These are phyloP conservation scores for Silurus aristotelis DNA, from an alignment of 2,797 vertebrate genomes.

Conservation along the genomic window DNA sequence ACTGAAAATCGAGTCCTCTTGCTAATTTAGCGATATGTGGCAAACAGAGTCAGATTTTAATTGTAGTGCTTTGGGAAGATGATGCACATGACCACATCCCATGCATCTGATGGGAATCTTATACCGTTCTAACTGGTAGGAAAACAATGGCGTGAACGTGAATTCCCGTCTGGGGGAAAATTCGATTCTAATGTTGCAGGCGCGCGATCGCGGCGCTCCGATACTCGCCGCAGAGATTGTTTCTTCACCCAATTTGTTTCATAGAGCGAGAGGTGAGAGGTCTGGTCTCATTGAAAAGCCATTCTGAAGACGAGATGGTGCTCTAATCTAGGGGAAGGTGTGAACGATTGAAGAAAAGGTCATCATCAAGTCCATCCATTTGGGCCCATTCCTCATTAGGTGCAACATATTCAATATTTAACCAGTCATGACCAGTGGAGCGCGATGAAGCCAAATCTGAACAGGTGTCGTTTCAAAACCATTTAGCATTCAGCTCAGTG, in stretches of 20 bases:
- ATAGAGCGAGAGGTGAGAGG: not conserved
- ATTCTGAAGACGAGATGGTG: not conserved
- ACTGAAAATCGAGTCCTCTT: not conserved
- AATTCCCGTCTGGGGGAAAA: not conserved
- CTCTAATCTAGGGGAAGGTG: conserved; percentile 16
- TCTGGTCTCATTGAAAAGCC: conserved; percentile 23
- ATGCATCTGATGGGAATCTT: not conserved
- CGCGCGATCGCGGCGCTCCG: not conserved
- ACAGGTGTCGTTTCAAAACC: conserved; percentile 54
- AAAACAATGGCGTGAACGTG: not conserved
- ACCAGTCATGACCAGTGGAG: conserved; percentile 45
- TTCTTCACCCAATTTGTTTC: conserved; percentile 16
- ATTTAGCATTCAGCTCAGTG: conserved; percentile 43
- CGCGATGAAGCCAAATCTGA: conserved; percentile 47
- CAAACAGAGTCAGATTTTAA: conserved; percentile 21
- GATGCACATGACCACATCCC: not conserved
- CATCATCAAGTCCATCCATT: conserved; percentile 20
- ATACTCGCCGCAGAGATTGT: conserved; percentile 17
- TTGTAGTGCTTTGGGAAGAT: not conserved
- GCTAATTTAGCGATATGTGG: conserved; percentile 15
- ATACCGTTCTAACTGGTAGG: not conserved
- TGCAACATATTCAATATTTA: conserved; percentile 47
- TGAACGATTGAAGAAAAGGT: conserved; percentile 27
- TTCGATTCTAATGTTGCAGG: not conserved
- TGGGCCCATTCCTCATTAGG: conserved; percentile 5